Conservation (phyloP, 2,797 vertebrate species). For the Halcyon smyrnensis region DNA sequence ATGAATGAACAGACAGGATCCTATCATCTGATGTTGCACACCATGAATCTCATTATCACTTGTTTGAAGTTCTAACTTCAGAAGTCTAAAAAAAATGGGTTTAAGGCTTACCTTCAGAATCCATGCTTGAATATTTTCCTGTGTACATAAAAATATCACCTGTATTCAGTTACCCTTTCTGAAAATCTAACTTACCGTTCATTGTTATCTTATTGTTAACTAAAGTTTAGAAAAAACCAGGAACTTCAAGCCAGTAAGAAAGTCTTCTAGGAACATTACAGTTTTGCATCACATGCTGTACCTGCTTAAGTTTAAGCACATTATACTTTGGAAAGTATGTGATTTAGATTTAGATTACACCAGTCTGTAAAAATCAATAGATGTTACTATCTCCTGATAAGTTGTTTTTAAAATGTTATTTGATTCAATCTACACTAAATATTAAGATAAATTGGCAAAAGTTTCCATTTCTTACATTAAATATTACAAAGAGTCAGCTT, state of each 20-base stretch:
- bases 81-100: neutral
- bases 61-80: neutral
- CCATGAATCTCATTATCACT: neutral
- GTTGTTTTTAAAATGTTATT: neutral
- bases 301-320: neutral
- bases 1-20: neutral
- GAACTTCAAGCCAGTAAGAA: neutral
- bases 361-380: neutral
- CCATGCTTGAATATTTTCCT: neutral
- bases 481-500: neutral
- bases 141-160: neutral
- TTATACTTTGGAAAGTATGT: neutral
- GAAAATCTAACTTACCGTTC: neutral
- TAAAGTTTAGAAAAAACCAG: neutral
- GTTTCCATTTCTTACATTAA: neutral
- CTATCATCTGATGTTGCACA: neutral
- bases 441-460: neutral
- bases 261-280: neutral
- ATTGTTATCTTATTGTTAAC: neutral
- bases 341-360: neutral
- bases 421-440: neutral
- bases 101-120: neutral
- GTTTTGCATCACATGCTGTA: neutral
- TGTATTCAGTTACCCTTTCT: neutral
- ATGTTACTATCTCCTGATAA: neutral